These are phyloP conservation scores for Sarcophaga variegata DNA, from an alignment of 2,888 invertebrate genomes.

Conservation along the genomic window DNA sequence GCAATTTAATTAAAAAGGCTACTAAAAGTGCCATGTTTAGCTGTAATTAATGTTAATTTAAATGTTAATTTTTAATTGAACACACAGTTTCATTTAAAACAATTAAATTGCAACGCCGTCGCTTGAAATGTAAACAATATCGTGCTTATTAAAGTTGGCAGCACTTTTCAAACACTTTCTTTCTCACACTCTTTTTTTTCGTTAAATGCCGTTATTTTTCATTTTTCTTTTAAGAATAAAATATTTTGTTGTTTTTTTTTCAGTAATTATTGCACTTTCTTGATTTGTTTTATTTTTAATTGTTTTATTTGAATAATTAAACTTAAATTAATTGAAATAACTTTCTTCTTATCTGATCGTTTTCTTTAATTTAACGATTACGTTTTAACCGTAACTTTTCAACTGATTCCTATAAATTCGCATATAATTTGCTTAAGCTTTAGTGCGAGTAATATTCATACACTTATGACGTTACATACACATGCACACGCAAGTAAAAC, in stretches of 20 bases:
- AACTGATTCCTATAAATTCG: constrained; percentile 68
- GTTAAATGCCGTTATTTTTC: too few relatives aligned
- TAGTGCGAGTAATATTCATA: background rate
- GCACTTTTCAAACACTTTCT: too few relatives aligned
- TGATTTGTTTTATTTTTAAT: constrained; percentile 4
- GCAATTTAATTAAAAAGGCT: too few relatives aligned
- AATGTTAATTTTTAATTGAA: too few relatives aligned
- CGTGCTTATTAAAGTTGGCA: too few relatives aligned
- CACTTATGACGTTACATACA: constrained; percentile 25
- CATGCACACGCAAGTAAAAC: background rate
- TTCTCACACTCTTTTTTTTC: too few relatives aligned
- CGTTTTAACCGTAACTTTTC: constrained; percentile 69
- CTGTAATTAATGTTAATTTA: too few relatives aligned
- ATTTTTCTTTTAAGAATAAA: background rate
- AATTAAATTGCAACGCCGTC: too few relatives aligned
- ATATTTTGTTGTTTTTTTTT: too few relatives aligned
- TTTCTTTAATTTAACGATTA: constrained; percentile 59
- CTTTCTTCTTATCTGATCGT: constrained; percentile 31
- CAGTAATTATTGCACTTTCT: background rate
- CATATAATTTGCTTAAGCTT: constrained; percentile 67
- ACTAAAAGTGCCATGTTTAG: too few relatives aligned
- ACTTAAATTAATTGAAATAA: constrained; percentile 31
- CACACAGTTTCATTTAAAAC: too few relatives aligned
- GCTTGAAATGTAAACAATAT: too few relatives aligned
- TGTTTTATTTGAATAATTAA: constrained; percentile 9